phyloP scores from a whole-genome alignment of 2,797 vertebrate genomes.

The Sebastes diploproa region DNA sequence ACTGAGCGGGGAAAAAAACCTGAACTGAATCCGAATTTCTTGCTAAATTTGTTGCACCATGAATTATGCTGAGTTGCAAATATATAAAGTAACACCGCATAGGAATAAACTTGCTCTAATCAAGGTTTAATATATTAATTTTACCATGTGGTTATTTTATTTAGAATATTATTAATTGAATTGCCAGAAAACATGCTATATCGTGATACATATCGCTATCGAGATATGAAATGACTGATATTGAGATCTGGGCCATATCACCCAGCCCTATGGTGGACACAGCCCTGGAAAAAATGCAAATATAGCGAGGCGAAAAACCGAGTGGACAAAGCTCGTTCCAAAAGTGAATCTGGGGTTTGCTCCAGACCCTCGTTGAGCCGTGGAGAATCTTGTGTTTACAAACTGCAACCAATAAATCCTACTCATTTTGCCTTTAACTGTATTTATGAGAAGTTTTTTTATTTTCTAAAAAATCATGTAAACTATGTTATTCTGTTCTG shows the following conservation, averaged over 20 bases:
- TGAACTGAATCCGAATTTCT: constrained; percentile 13
- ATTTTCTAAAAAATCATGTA: neutral
- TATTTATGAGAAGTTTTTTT: neutral
- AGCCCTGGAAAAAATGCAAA: neutral
- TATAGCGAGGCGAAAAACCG: neutral
- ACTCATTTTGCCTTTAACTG: neutral
- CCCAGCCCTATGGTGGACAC: neutral
- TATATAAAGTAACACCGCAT: neutral
- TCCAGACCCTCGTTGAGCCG: neutral
- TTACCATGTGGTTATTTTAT: no score
- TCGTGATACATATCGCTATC: no score
- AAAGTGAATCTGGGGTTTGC: neutral
- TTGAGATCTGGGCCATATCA: no score
- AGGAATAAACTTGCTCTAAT: neutral
- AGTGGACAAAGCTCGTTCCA: neutral
- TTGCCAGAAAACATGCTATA: no score
- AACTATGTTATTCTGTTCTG: neutral
- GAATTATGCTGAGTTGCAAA: constrained; percentile 31
- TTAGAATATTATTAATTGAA: no score
- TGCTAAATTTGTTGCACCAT: constrained; percentile 32
- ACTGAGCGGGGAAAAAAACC: neutral
- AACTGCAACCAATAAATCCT: neutral
- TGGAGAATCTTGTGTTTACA: neutral
- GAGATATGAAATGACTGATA: no score
- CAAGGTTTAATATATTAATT: neutral